Evolutionary conservation across 1,140 invertebrate species (phyloP).

Genomic region (Drosophila pachea): DNA sequence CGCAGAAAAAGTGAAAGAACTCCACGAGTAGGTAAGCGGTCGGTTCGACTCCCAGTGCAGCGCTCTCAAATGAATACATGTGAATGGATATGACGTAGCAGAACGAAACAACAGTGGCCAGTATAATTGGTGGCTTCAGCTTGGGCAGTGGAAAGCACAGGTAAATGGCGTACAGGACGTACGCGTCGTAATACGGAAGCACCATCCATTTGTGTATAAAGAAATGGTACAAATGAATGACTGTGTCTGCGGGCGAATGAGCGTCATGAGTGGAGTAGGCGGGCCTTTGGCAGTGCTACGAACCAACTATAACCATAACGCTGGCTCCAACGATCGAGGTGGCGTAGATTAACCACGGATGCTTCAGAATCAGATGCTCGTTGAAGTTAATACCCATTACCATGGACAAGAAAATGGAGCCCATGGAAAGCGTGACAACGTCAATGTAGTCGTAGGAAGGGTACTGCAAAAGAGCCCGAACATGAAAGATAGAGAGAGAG

Average conservation of each 20-base stretch:
- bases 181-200: neutral
- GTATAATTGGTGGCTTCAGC: constrained; percentile 1
- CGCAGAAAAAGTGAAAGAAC: constrained; percentile 85
- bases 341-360: neutral
- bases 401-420: too few species aligned
- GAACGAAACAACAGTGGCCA: neutral
- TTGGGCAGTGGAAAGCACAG: constrained; percentile 12
- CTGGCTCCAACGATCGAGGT: neutral
- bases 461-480: too few species aligned
- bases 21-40: constrained; percentile 81
- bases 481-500: too few species aligned
- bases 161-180: constrained; percentile 8
- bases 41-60: constrained; percentile 13
- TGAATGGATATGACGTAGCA: constrained; percentile 73
- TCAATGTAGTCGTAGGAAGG: too few species aligned
- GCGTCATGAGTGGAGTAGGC: neutral
- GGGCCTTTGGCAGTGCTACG: neutral
- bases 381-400: constrained; percentile 12
- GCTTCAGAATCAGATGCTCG: neutral
- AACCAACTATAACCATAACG: neutral
- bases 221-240: neutral
- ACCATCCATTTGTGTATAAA: neutral
- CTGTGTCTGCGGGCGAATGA: neutral
- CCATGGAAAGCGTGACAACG: too few species aligned
- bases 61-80: constrained; percentile 28